Conservation (phyloP, 37 sponge, comb jelly and placozoan species). For the Cliona cf. orientalis region DNA sequence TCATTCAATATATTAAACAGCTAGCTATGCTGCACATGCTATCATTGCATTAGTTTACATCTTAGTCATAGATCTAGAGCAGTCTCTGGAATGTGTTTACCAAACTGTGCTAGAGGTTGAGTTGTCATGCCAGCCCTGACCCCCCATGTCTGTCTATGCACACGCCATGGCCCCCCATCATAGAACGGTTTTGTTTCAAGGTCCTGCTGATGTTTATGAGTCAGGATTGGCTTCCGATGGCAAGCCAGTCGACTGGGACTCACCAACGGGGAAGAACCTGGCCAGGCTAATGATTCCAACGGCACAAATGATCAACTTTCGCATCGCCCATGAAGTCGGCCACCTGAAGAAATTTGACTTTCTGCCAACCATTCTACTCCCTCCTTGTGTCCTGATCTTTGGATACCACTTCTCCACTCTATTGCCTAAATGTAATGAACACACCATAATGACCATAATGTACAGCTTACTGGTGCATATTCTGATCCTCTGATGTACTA, state of each 20-base stretch:
- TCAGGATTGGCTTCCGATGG: conserved; percentile 22
- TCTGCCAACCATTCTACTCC: background rate
- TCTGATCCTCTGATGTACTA: background rate
- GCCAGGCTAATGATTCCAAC: conserved; percentile 34
- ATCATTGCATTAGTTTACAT: too few species aligned
- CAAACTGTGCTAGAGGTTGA: too few species aligned
- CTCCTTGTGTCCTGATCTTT: conserved; percentile 36
- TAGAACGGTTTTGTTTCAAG: conserved; percentile 55
- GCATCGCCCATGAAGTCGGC: conserved; percentile 73
- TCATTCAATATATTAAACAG: too few species aligned
- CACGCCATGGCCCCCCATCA: too few species aligned
- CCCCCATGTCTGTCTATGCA: too few species aligned
- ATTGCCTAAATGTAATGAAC: conserved; percentile 39
- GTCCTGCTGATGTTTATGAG: conserved; percentile 28
- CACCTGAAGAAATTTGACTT: conserved; percentile 56
- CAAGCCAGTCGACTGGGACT: conserved; percentile 56
- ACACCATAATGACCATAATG: background rate
- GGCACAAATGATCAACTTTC: conserved; percentile 52
- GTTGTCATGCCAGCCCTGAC: too few species aligned
- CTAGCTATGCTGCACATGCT: too few species aligned
- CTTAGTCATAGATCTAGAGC: too few species aligned
- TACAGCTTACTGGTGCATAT: background rate
- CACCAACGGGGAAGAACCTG: conserved; percentile 32
- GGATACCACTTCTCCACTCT: conserved; percentile 40
- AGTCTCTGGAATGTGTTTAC: too few species aligned